Evolutionary conservation across 2,797 vertebrate species (phyloP).

Genomic region (Oreochromis grahami): DNA sequence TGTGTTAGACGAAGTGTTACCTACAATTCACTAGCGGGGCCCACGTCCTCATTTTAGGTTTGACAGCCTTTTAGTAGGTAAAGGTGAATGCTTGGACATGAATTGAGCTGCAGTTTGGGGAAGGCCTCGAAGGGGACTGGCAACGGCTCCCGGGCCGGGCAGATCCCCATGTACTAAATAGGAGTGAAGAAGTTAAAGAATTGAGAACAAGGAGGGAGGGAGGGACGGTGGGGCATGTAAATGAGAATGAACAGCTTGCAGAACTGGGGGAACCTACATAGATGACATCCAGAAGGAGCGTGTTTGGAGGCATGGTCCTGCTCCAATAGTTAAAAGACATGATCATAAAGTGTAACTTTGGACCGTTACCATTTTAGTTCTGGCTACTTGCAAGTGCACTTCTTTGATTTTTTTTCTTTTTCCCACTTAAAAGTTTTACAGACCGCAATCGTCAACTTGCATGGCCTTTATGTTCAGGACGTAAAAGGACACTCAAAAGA

Average conservation of each 20-base stretch:
- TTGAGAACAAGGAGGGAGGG: background rate
- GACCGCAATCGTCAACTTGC: background rate
- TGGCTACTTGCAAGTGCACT: background rate
- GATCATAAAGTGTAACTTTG: background rate
- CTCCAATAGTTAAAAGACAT: background rate
- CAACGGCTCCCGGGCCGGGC: too few species aligned
- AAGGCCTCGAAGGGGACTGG: too few species aligned
- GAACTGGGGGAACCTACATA: background rate
- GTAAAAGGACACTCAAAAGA: background rate
- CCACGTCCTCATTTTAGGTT: too few species aligned
- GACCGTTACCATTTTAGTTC: background rate
- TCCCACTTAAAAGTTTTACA: background rate
- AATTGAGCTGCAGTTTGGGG: too few species aligned
- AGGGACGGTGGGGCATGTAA: background rate
- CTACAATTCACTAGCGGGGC: too few species aligned
- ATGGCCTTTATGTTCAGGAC: background rate
- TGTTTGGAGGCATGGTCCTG: background rate
- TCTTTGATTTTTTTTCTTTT: rapidly evolving
- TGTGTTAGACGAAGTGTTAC: background rate
- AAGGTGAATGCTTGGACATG: too few species aligned
- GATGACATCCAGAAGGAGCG: background rate
- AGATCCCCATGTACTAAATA: too few species aligned
- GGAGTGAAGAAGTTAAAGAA: too few species aligned
- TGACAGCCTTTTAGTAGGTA: too few species aligned
- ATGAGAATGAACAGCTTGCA: background rate